These are phyloP conservation scores for Thamnophis elegans DNA, from an alignment of 2,797 vertebrate species.

Conservation along the genomic window DNA sequence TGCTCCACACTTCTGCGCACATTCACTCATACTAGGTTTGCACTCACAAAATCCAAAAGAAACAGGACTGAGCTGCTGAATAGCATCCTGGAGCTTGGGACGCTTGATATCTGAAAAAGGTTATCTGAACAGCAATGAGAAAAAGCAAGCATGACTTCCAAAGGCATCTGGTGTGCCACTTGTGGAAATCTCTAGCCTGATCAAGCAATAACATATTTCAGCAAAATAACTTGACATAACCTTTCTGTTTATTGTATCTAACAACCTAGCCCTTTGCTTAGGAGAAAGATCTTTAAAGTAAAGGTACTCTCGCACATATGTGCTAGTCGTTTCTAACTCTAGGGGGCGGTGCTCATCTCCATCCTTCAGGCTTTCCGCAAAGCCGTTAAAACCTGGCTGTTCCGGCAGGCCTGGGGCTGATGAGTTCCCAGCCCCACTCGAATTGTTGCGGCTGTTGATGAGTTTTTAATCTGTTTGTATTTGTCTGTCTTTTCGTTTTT, in stretches of 20 bases:
- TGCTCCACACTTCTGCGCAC: background rate
- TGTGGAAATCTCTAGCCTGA: background rate
- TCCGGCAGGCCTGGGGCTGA: too few relatives aligned
- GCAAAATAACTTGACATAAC: background rate
- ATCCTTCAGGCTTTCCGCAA: too few relatives aligned
- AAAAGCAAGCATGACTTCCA: background rate
- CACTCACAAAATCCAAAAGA: background rate
- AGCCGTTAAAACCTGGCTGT: too few relatives aligned
- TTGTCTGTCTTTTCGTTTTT: too few relatives aligned
- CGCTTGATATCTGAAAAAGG: background rate
- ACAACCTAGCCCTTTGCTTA: background rate
- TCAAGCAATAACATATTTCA: background rate
- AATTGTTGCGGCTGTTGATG: too few relatives aligned
- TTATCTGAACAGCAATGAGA: background rate
- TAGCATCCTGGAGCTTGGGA: background rate
- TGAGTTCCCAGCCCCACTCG: too few relatives aligned
- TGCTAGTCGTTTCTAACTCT: too few relatives aligned
- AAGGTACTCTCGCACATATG: too few relatives aligned
- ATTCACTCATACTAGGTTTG: background rate
- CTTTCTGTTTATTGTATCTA: background rate
- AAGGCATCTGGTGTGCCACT: too few relatives aligned
- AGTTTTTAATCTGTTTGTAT: too few relatives aligned
- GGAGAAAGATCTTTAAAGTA: background rate
- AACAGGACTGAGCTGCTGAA: background rate
- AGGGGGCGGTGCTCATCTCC: too few relatives aligned